A percentile compares a stretch with the other conserved stretches of the same genome.
Conservation (phyloP, 2,797 vertebrate genomes). For the Tarsius wallacei region DNA sequence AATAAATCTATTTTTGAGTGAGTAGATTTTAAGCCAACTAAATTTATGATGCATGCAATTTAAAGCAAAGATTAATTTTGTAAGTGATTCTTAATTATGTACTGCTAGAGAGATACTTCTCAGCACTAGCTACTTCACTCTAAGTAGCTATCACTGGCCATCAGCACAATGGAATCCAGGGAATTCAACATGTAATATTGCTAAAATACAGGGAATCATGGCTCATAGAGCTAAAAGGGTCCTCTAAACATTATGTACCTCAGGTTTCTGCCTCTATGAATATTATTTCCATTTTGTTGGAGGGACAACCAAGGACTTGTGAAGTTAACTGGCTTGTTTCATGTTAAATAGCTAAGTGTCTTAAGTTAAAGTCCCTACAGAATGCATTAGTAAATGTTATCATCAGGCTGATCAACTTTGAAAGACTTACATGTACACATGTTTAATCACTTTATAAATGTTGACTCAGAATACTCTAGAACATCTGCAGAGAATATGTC, state of each 20-base stretch:
- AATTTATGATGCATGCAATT: slow-evolving; percentile 83
- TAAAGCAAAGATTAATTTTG: slow-evolving; percentile 66
- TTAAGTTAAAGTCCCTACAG: not conserved
- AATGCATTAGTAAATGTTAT: slow-evolving; percentile 35
- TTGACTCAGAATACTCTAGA: slow-evolving; percentile 51
- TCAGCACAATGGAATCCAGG: slow-evolving; percentile 17
- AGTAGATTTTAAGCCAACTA: slow-evolving; percentile 80
- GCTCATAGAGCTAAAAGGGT: not conserved
- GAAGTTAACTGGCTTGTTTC: slow-evolving; percentile 28
- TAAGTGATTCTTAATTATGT: slow-evolving; percentile 33
- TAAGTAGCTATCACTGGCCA: not conserved
- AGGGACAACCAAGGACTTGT: not conserved
- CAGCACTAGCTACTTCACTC: not conserved
- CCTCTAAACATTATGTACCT: not conserved
- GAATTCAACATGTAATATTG: not conserved
- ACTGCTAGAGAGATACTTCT: not conserved
- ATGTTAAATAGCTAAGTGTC: slow-evolving; percentile 10
- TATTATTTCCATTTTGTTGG: slow-evolving; percentile 37
- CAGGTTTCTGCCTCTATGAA: slow-evolving; percentile 25
- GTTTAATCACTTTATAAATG: slow-evolving; percentile 50
- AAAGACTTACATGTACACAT: slow-evolving; percentile 26
- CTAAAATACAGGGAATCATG: not conserved
- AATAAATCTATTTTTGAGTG: slow-evolving; percentile 88
- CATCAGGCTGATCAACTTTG: slow-evolving; percentile 28
- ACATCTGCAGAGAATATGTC: slow-evolving; percentile 6